Base-by-base conservation (phyloP, 2,113 vertebrate species). In the Nycticryphes semicollaris region DNA sequence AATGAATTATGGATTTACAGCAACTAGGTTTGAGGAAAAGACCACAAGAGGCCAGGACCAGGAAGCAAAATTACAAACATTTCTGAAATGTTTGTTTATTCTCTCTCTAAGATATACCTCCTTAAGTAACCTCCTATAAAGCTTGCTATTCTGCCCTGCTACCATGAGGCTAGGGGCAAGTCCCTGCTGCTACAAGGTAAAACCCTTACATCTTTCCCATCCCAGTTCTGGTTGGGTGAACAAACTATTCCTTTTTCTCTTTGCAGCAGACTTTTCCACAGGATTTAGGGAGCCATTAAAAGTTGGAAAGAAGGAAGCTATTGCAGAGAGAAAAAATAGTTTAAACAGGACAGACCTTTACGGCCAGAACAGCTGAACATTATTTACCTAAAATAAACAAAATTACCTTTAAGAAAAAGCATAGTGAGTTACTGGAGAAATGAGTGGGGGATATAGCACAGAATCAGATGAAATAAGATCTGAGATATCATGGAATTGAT, bases 311-410 rank as follows among this genome's bases (percentile, higher is more conserved):
- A 78, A 85, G 66, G 51, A 84, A 81, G 37, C 50, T 31, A 47
- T 30, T 43, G 56, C 6, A 37, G 50, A 83, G 78, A 85, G 35
- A 78, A 78, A 86, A 90, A 87, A 79, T 39, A 39, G 57, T n/a
- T 82, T 91, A 80, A 73, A 76, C 25, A 33, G 25, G 41, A 77
- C 43, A 91, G 59, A 73, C 18, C 17, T 90, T 33, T 79, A 45
- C 47, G 75, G 35, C 33, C 33, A 76, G 64, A 73, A 87, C 45
- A 87, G n/a, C 22, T 45, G 74, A 20, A 43, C 35, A 35, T 50
- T 70, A 30, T 91, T 93, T 90, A 57, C 47, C 72, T 70, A 70
- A 91, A 94, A 84, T 23, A 80, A 89, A 80, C 57, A 83, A 70
- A 67, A 18, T 30, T 6, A 54, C 47, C 37, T 47, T 70, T 41